These are phyloP conservation scores for Dichetophora obliterata DNA, from an alignment of 2,888 invertebrate genomes.

Conservation along the genomic window DNA sequence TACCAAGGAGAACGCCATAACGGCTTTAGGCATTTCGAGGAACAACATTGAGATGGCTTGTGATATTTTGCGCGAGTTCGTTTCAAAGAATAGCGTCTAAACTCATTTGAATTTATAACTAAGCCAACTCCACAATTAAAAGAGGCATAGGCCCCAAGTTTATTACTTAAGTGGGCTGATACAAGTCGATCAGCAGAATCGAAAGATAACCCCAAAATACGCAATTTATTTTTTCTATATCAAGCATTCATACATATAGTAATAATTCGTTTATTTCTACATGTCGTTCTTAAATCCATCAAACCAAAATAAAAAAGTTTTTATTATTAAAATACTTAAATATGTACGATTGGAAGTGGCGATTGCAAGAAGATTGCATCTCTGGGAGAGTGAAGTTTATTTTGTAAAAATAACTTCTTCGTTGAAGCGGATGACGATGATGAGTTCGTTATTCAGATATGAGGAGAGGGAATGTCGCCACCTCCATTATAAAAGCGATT, in stretches of 20 bases:
- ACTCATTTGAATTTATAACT: conserved; percentile 25
- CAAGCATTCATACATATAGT: background rate
- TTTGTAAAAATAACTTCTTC: too few relatives aligned
- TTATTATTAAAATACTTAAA: too few relatives aligned
- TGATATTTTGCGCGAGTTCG: conserved; percentile 93
- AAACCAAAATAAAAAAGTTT: too few relatives aligned
- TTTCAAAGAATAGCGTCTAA: conserved; percentile 73
- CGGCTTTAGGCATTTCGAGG: conserved; percentile 91
- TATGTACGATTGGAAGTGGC: too few relatives aligned
- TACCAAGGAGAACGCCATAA: conserved; percentile 89
- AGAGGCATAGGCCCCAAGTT: conserved; percentile 10
- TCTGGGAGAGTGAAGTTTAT: too few relatives aligned
- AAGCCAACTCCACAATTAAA: too few relatives aligned
- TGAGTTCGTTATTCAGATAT: too few relatives aligned
- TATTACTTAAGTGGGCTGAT: conserved; percentile 14
- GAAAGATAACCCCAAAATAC: background rate
- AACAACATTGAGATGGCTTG: conserved; percentile 97
- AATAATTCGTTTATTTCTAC: background rate
- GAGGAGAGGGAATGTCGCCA: too few relatives aligned
- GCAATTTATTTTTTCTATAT: conserved; percentile 26
- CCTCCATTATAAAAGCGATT: too few relatives aligned
- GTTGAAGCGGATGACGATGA: too few relatives aligned
- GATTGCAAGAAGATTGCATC: too few relatives aligned
- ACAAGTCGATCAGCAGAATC: background rate
- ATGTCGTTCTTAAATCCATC: too few relatives aligned